Percentiles rank a stretch among this genome's conserved stretches.
Evolutionary conservation across 2,888 invertebrate genomes (phyloP).

Genomic region (Entomobrya multifasciata): DNA sequence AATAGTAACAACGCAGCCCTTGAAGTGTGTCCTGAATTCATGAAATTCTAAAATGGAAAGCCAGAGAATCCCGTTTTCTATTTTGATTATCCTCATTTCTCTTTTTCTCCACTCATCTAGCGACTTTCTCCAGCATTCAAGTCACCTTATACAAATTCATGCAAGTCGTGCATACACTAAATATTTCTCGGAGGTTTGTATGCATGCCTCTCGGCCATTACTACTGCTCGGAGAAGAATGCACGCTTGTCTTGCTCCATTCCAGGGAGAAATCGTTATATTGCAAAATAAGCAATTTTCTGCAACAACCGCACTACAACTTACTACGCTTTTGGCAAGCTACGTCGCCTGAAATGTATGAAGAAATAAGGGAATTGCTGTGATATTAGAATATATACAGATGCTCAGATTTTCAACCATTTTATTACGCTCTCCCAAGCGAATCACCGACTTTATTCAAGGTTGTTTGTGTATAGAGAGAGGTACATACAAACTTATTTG

Average conservation of each 20-base stretch:
- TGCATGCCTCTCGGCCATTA: constrained; percentile 10
- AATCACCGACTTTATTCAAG: constrained; percentile 2
- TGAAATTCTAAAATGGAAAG: neutral
- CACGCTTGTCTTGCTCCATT: neutral
- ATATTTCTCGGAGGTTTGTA: neutral
- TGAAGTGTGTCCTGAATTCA: neutral
- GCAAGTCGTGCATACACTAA: neutral
- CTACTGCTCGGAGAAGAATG: neutral
- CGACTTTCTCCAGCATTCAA: too few relatives aligned
- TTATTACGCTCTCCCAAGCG: neutral
- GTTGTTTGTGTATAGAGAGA: neutral
- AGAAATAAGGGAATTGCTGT: neutral
- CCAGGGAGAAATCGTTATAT: neutral
- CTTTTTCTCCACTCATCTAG: neutral
- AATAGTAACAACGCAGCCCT: too few relatives aligned
- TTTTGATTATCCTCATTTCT: constrained; percentile 11
- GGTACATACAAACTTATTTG: neutral
- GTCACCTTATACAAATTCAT: neutral
- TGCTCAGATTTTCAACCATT: neutral
- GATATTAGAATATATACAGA: neutral
- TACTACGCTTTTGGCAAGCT: neutral
- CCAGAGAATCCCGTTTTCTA: neutral
- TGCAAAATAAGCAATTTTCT: constrained; percentile 23
- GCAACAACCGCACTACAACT: neutral
- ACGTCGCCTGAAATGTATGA: neutral